Percentiles rank a stretch among this genome's conserved stretches.
These are phyloP conservation scores for Plectrocnemia conspersa DNA, from an alignment of 1,140 invertebrate genomes.

Conservation along the genomic window DNA sequence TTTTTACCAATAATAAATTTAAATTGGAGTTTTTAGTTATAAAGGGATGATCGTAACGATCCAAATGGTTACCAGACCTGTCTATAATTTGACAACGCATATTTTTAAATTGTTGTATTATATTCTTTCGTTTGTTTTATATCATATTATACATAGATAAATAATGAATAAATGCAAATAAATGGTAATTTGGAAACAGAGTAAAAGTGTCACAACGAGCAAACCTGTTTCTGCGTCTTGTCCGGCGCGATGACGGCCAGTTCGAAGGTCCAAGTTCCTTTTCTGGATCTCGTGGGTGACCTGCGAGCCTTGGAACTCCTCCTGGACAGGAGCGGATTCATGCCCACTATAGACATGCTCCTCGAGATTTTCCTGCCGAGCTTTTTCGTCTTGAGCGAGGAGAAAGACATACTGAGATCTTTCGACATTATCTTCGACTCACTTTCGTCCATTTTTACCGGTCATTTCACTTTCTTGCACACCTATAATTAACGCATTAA, in stretches of 20 bases:
- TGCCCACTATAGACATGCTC: conserved; percentile 52
- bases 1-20: too few species aligned
- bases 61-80: too few species aligned
- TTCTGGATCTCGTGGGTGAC: conserved; percentile 40
- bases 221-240: conserved; percentile 55
- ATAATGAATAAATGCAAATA: too few species aligned
- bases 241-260: conserved; percentile 54
- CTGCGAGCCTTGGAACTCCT: conserved; percentile 43
- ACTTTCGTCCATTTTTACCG: conserved; percentile 34
- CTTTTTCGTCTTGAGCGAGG: conserved; percentile 49
- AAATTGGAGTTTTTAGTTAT: too few species aligned
- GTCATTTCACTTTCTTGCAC: not conserved
- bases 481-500: not conserved
- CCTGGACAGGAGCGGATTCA: conserved; percentile 47
- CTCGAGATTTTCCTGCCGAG: conserved; percentile 51
- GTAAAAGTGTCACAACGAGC: too few species aligned
- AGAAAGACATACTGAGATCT: conserved; percentile 37
- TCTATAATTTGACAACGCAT: too few species aligned
- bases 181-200: too few species aligned
- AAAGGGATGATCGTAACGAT: too few species aligned
- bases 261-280: conserved; percentile 48
- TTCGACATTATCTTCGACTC: conserved; percentile 41
- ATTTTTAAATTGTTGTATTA: too few species aligned
- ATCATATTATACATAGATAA: too few species aligned
- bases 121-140: too few species aligned